Base-by-base conservation (phyloP, 2,888 invertebrate species). In the Kuschelorhynchus macadamiae region DNA sequence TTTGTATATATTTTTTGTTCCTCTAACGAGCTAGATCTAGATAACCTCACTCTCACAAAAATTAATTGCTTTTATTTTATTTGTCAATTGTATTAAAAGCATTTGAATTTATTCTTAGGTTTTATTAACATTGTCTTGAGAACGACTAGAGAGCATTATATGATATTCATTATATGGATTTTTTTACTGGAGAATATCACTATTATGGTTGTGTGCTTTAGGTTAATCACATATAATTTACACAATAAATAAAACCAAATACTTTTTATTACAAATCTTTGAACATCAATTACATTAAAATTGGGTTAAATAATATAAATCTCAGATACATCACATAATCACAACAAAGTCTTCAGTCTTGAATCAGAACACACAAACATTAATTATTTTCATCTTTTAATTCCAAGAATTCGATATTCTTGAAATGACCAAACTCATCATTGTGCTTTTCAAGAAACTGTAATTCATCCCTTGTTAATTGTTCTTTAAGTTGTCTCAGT, bases 401-500 rank as follows among this genome's bases (percentile, higher is more conserved):
- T 76, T 84, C 82, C 17, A 84, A 81, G 75, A 86, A 87, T 71
- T 82, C 82, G 21, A 81, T 74, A 74, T 79, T 82, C 61, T 81
- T 79, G 18, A 82, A 79, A 12, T 79, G 77, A 46, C 82, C 79
- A 12, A 76, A 77, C 50, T 79, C 79, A 55, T 81, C 75, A 30
- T 83, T 83, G 70, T 85, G 80, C 70, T 82, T 83, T 73, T 87
- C 85, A 42, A 87, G 73, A 72, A 87, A 84, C 67, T 85, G 83
- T 49, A 86, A 73, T 74, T 87, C 87, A 4, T 78, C 77, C 2
- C 82, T 77, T 18, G 84, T 81, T 39, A 88, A 74, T 72, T 86
- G 86, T 73, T 87, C 86, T 2, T 86, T 86, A 30, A 87, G 77
- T 67, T 87, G 87, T 53, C 85, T 80, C 49, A 87, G 74, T 1